phyloP scores from a whole-genome alignment of 37 sponge, comb jelly and placozoan species.

The Dysidea cf. avara region DNA sequence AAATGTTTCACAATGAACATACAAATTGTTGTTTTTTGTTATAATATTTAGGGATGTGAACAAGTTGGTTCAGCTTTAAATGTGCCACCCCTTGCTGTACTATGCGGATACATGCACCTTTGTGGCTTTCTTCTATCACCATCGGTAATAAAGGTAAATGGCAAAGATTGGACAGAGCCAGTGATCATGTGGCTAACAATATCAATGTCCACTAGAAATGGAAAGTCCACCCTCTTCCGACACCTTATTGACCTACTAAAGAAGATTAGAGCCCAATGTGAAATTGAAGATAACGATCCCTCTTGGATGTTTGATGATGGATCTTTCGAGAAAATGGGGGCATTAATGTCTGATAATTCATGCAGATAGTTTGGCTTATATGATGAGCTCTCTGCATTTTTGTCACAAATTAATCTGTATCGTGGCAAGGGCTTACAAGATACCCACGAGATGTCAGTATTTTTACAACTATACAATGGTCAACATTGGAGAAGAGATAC shows the following conservation, averaged over 20 bases:
- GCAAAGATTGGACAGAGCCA: constrained; percentile 11
- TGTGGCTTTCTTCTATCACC: constrained; percentile 1
- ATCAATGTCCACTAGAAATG: constrained; percentile 13
- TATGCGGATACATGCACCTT: not conserved
- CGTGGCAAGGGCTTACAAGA: constrained; percentile 3
- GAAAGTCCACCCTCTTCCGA: constrained; percentile 15
- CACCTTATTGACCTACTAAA: constrained; percentile 9
- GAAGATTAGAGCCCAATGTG: not conserved
- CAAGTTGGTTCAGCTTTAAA: constrained; percentile 21
- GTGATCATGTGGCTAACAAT: constrained; percentile 30
- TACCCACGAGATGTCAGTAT: constrained; percentile 36
- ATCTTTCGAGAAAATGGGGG: constrained; percentile 58
- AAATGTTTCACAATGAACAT: too few relatives aligned
- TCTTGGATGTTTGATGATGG: too few relatives aligned
- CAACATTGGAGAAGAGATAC: constrained; percentile 31
- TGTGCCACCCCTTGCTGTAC: constrained; percentile 11
- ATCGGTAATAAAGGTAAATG: not conserved
- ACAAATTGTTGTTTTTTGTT: too few relatives aligned
- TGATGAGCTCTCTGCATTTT: constrained; percentile 44
- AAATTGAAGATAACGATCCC: not conserved
- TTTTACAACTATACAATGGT: constrained; percentile 41
- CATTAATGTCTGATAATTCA: constrained; percentile 37
- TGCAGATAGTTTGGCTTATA: constrained; percentile 29
- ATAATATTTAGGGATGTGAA: too few relatives aligned
- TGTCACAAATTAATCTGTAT: constrained; percentile 45